Evolutionary conservation across 2,797 vertebrate species (phyloP).

Genomic region (Fistularia commersonii): DNA sequence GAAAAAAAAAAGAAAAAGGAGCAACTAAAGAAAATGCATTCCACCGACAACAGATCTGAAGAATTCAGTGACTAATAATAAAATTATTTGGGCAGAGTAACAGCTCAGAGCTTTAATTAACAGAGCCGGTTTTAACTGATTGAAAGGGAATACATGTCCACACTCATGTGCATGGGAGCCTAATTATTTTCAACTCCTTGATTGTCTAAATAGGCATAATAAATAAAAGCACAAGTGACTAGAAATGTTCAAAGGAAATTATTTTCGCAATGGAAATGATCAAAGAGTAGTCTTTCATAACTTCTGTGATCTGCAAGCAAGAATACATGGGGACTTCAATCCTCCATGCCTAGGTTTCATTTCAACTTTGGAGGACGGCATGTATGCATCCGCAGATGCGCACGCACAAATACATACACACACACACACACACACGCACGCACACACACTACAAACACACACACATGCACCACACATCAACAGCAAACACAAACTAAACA

Average conservation of each 20-base stretch:
- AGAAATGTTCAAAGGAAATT: constrained; percentile 72
- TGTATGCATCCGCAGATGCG: neutral
- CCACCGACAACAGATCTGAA: constrained; percentile 77
- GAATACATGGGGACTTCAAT: constrained; percentile 50
- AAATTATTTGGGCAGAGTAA: constrained; percentile 74
- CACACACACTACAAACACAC: neutral
- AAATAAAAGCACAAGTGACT: constrained; percentile 74
- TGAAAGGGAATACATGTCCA: constrained; percentile 72
- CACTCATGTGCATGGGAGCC: constrained; percentile 45
- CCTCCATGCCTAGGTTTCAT: constrained; percentile 37
- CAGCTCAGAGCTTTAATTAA: constrained; percentile 79
- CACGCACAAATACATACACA: constrained; percentile 10
- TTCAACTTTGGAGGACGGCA: constrained; percentile 21
- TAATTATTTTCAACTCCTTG: constrained; percentile 76
- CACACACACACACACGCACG: constrained; percentile 8
- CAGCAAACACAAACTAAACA: neutral
- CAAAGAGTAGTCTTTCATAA: constrained; percentile 60
- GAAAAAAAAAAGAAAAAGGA: constrained; percentile 35
- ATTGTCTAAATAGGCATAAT: constrained; percentile 75
- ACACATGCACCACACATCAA: neutral
- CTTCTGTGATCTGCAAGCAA: constrained; percentile 49
- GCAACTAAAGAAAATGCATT: constrained; percentile 66
- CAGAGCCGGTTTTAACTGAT: constrained; percentile 72
- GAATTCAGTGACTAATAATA: constrained; percentile 68
- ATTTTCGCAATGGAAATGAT: constrained; percentile 67